Evolutionary conservation across 92 coral and sea anemone species (phyloP), one percentile per base, ranked within the genome.

Genomic region (Bergia sp.): DNA sequence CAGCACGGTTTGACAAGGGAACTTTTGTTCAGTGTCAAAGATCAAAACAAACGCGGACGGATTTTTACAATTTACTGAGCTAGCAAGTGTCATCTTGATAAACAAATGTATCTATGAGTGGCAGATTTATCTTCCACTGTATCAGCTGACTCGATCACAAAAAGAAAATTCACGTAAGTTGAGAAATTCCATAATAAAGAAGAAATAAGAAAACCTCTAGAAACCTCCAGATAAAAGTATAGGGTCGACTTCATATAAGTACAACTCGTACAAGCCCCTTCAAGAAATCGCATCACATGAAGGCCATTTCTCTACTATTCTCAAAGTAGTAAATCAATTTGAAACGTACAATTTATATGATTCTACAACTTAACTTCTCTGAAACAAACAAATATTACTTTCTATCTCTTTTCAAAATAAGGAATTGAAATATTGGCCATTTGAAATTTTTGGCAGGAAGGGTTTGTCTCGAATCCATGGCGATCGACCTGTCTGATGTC

Each of bases 401-500:
- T 37, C 43, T 72, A 53, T 72, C 87, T 55, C 57, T 71, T 45
- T 11, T 72, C 29, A 23, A 69, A 66, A 79, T 21, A 79, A 50
- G 42, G 67, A 18, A 37, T 84, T 37, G 37, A 69, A 84, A 72
- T 84, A 84, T 67, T 84, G 87, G 87, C 77, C 74, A 44, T 40
- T 71, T 73, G 64, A 37, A 50, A 72, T 41, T 77, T 39, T 12
- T 6, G 42, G 82, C 16, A 78, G 37, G 47, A 16, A 23, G 77
- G 11, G 77, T n/a, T 37, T 18, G 77, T 29, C 42, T 36, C 65
- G 75, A 79, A 79, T 23, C 82, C 40, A 42, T 36, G 78, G 61
- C 69, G 79, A 84, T 47, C 21, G 76, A 71, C 36, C 29, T 29
- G 29, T 29, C 29, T 29, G 29, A 84, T 84, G 87, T 84, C 87